Conservation (phyloP, 2,797 vertebrate genomes). For the Avahi laniger region DNA sequence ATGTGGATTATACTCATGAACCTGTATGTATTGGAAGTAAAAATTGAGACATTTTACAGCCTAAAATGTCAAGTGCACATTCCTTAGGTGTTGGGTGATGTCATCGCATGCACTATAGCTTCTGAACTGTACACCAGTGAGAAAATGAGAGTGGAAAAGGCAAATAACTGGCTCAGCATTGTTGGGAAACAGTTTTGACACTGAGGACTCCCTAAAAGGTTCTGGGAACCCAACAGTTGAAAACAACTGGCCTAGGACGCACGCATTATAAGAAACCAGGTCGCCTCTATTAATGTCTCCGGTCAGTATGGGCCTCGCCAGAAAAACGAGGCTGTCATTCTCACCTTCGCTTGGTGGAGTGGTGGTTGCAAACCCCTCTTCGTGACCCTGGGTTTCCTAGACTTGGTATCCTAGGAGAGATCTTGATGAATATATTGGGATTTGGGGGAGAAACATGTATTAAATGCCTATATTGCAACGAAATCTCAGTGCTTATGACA, state of each 20-base stretch:
- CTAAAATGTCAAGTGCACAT: background rate
- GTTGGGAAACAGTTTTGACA: background rate
- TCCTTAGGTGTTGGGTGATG: background rate
- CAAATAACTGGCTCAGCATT: background rate
- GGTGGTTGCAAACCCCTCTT: background rate
- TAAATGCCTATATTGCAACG: background rate
- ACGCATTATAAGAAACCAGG: background rate
- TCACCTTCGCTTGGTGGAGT: background rate
- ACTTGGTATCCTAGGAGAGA: background rate
- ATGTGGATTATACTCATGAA: background rate
- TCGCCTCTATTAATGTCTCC: background rate
- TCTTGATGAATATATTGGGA: background rate
- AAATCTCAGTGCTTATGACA: background rate
- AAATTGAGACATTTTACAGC: background rate
- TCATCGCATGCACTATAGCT: background rate
- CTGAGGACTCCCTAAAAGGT: background rate
- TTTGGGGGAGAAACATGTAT: background rate
- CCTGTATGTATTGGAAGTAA: background rate
- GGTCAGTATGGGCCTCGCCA: background rate
- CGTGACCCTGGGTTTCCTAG: background rate
- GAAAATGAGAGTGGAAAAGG: background rate
- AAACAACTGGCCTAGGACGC: background rate
- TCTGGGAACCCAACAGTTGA: background rate
- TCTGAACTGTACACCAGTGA: background rate
- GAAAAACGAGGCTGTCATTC: background rate